phyloP scores from a whole-genome alignment of 2,888 invertebrate genomes.

The Andrena praecox region DNA sequence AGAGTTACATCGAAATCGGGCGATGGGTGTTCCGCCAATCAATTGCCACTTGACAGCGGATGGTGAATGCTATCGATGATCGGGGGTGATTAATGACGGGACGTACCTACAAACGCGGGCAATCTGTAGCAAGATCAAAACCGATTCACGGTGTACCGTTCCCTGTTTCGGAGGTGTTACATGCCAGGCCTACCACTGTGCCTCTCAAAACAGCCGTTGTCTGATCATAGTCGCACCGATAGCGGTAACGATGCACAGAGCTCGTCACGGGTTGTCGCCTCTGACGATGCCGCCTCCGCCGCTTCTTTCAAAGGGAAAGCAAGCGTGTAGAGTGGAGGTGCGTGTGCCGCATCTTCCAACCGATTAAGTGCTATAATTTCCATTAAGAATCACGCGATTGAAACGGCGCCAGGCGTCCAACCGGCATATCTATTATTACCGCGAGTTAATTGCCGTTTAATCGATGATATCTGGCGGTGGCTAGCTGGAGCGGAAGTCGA shows the following conservation, averaged over 20 bases:
- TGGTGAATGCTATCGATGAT: constrained; percentile 60
- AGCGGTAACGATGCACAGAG: background rate
- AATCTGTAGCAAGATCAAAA: constrained; percentile 61
- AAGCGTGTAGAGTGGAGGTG: too few relatives aligned
- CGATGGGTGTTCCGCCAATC: constrained; percentile 64
- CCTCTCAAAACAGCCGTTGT: constrained; percentile 20
- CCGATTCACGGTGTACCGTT: constrained; percentile 64
- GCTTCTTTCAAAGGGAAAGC: too few relatives aligned
- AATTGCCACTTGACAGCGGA: constrained; percentile 62
- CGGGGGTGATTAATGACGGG: constrained; percentile 63
- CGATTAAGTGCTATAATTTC: too few relatives aligned
- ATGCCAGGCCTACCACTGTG: background rate
- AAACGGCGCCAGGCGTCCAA: too few relatives aligned
- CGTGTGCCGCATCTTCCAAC: too few relatives aligned
- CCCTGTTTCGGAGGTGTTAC: constrained; percentile 58
- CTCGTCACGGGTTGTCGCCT: background rate
- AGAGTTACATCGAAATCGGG: constrained; percentile 47
- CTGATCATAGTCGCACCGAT: background rate
- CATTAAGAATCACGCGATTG: too few relatives aligned
- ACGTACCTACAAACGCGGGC: constrained; percentile 40
- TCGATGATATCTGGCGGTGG: too few relatives aligned
- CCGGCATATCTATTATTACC: too few relatives aligned
- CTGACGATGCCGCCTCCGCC: background rate
- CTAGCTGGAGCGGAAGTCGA: too few relatives aligned
- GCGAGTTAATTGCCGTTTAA: too few relatives aligned